phyloP scores from a whole-genome alignment of 2,113 vertebrate genomes.

The Chlorocebus sabaeus region DNA sequence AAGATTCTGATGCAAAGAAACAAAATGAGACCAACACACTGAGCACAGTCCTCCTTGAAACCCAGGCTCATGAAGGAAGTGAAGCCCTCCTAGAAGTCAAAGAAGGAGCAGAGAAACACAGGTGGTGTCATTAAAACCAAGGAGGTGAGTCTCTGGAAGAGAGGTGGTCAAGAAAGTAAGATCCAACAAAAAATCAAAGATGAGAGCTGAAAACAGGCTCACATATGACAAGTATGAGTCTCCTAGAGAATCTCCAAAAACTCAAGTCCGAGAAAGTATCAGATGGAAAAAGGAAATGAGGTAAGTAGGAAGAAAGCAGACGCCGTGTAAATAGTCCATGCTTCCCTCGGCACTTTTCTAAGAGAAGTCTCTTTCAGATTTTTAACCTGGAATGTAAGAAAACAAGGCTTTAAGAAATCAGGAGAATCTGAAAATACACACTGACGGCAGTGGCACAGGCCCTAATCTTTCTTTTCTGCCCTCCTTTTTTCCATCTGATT shows the following conservation, averaged over 20 bases:
- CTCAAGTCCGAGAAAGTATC: not conserved
- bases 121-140: not conserved
- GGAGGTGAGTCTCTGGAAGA: not conserved
- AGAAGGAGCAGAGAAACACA: not conserved
- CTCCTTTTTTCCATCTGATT: not conserved
- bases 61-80: not conserved
- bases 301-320: not conserved
- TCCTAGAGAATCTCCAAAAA: not conserved
- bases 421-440: not conserved
- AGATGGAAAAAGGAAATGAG: not conserved
- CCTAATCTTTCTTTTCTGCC: not conserved
- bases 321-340: not conserved
- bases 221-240: not conserved
- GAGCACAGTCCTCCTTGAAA: not conserved
- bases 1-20: conserved; percentile 17
- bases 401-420: not conserved
- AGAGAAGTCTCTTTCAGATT: not conserved
- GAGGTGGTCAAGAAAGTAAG: not conserved
- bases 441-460: not conserved
- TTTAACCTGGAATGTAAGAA: not conserved
- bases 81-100: not conserved
- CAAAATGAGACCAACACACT: not conserved
- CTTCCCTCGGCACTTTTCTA: not conserved
- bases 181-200: not conserved
- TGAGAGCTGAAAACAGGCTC: not conserved